These are phyloP conservation scores for Drosophila gaucha DNA, from an alignment of 2,888 invertebrate species.

Conservation along the genomic window DNA sequence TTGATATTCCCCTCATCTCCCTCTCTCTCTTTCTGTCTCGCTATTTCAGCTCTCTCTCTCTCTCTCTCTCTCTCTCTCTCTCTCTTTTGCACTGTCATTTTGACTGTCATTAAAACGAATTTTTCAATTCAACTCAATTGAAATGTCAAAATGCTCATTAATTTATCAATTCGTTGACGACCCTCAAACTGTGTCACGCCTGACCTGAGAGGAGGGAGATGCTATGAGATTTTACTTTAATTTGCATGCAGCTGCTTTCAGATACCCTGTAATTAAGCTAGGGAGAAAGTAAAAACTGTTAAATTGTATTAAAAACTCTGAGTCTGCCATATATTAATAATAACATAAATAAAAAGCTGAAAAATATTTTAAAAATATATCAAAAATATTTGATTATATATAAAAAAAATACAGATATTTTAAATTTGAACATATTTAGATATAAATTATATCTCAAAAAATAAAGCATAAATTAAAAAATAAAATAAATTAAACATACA, in stretches of 20 bases:
- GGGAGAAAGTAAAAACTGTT: too few species aligned
- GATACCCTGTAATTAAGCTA: constrained; percentile 11
- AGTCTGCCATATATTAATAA: too few species aligned
- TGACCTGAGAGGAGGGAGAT: neutral
- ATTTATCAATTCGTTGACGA: constrained; percentile 62
- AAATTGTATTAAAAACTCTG: too few species aligned
- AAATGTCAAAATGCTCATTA: constrained; percentile 71
- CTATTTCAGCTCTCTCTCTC: neutral
- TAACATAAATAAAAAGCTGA: too few species aligned
- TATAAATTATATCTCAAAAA: too few species aligned
- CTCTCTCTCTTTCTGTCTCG: neutral
- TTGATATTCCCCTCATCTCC: neutral
- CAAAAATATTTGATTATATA: too few species aligned
- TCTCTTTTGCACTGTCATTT: constrained; percentile 14
- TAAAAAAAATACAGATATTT: too few species aligned
- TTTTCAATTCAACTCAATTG: constrained; percentile 66
- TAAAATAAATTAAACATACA: too few species aligned
- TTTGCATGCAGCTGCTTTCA: constrained; percentile 16
- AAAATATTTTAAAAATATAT: too few species aligned
- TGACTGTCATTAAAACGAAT: constrained; percentile 60
- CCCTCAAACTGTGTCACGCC: constrained; percentile 6
- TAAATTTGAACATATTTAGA: too few species aligned
- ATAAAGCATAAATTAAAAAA: too few species aligned
- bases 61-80: neutral
- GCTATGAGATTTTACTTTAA: constrained; percentile 12